phyloP scores from a whole-genome alignment of 2,113 vertebrate species.

The Pedionomus torquatus region DNA sequence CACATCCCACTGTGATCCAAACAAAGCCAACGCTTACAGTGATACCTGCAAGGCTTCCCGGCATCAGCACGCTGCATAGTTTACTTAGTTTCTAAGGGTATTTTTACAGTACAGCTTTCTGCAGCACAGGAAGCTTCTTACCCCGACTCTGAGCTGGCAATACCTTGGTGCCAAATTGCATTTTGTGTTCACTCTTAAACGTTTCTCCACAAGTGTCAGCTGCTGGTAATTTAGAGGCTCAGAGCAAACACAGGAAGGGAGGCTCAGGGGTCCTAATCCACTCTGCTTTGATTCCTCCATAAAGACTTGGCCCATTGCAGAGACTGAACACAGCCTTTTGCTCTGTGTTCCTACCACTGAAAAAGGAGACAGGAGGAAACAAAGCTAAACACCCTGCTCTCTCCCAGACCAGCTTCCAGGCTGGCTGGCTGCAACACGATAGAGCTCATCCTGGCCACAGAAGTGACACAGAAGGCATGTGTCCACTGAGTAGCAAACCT shows the following conservation, averaged over 20 bases:
- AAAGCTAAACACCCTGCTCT: not conserved
- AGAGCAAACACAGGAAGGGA: not conserved
- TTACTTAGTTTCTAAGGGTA: not conserved
- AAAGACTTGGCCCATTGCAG: rapidly evolving
- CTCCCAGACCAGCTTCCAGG: not conserved
- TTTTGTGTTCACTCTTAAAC: not conserved
- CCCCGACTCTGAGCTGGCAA: not conserved
- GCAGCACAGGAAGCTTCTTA: not conserved
- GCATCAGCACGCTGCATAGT: not conserved
- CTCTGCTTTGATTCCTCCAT: not conserved
- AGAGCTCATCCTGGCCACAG: not conserved
- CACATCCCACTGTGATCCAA: not conserved
- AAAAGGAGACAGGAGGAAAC: not conserved
- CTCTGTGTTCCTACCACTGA: not conserved
- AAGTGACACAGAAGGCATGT: rapidly evolving
- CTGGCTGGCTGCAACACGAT: not conserved
- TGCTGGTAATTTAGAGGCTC: not conserved
- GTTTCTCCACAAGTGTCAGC: not conserved
- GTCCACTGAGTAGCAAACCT: rapidly evolving
- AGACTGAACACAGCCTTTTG: not conserved
- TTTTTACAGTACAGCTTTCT: not conserved
- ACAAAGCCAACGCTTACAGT: not conserved
- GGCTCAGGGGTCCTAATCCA: not conserved
- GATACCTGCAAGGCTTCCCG: not conserved
- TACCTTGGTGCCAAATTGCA: not conserved